phyloP scores from a whole-genome alignment of 2,797 vertebrate genomes.

The Eupleurogrammus muticus region DNA sequence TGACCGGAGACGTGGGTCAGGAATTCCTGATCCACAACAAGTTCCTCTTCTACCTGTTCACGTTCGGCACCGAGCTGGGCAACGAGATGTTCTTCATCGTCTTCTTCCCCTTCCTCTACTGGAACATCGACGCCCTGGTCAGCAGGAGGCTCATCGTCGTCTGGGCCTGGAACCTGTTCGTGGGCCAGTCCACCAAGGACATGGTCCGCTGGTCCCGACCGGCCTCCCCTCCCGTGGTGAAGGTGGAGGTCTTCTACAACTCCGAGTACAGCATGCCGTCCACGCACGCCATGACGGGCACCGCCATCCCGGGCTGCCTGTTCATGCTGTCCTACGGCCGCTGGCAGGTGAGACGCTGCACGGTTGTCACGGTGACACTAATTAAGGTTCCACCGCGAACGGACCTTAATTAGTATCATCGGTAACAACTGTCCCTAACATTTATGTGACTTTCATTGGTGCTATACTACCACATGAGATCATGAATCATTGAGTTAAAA shows the following conservation, averaged over 20 bases:
- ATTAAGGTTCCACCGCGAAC: no score
- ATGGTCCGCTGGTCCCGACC: slow-evolving; percentile 95
- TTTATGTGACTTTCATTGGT: no score
- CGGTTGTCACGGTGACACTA: no score
- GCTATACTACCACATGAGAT: no score
- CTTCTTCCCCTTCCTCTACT: slow-evolving; percentile 97
- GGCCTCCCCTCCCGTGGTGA: slow-evolving; percentile 95
- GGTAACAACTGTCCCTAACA: no score
- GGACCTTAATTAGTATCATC: no score
- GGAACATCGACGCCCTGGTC: slow-evolving; percentile 95
- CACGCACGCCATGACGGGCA: slow-evolving; percentile 98
- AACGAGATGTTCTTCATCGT: slow-evolving; percentile 98
- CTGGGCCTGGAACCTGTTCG: slow-evolving; percentile 97
- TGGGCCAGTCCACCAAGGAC: slow-evolving; percentile 98
- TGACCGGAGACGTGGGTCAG: slow-evolving; percentile 91
- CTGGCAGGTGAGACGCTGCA: slow-evolving; percentile 89
- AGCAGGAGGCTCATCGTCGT: slow-evolving; percentile 92
- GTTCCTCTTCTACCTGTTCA: slow-evolving; percentile 94
- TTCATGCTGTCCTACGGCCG: slow-evolving; percentile 93
- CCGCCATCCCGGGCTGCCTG: slow-evolving; percentile 92
- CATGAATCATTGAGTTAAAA: no score
- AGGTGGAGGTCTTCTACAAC: slow-evolving; percentile 98
- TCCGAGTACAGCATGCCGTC: slow-evolving; percentile 99
- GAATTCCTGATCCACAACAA: slow-evolving; percentile 91
- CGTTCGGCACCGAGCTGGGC: slow-evolving; percentile 94